Evolutionary conservation across 2,888 invertebrate genomes (phyloP).

Genomic region (Argyra leucocephala): DNA sequence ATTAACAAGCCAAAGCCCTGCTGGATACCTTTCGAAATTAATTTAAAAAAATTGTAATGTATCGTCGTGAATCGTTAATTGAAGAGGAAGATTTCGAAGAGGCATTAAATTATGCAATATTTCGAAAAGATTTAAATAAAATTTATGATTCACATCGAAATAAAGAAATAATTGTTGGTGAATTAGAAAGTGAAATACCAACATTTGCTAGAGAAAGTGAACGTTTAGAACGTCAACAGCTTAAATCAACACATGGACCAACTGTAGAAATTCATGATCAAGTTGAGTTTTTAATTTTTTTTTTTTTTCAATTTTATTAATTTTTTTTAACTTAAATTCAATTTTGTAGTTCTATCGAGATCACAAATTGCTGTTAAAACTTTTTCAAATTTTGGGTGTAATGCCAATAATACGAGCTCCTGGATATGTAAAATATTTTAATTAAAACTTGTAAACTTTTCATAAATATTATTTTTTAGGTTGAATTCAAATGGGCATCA

Average conservation of each 20-base stretch:
- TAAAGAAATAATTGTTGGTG: background rate
- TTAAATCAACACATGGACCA: constrained; percentile 51
- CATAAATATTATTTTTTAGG: background rate
- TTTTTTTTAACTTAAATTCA: too few species aligned
- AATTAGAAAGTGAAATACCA: background rate
- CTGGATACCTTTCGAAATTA: too few species aligned
- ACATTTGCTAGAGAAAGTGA: constrained; percentile 21
- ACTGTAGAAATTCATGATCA: constrained; percentile 52
- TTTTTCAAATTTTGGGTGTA: constrained; percentile 54
- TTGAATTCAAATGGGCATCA: constrained; percentile 54
- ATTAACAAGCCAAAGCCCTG: too few species aligned
- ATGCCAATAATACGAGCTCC: constrained; percentile 54
- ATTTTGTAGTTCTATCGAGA: constrained; percentile 50
- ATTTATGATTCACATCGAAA: background rate
- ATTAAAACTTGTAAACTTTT: background rate
- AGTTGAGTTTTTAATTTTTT: constrained; percentile 15
- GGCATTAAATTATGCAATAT: background rate
- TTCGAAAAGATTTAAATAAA: background rate
- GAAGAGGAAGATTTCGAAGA: background rate
- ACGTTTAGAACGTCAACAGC: constrained; percentile 41
- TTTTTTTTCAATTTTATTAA: constrained; percentile 8
- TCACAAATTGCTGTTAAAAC: constrained; percentile 52
- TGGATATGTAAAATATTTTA: constrained; percentile 42
- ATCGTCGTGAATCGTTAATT: background rate
- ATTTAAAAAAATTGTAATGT: too few species aligned